phyloP scores from a whole-genome alignment of 1,140 invertebrate genomes.

The Pissodes strobi region DNA sequence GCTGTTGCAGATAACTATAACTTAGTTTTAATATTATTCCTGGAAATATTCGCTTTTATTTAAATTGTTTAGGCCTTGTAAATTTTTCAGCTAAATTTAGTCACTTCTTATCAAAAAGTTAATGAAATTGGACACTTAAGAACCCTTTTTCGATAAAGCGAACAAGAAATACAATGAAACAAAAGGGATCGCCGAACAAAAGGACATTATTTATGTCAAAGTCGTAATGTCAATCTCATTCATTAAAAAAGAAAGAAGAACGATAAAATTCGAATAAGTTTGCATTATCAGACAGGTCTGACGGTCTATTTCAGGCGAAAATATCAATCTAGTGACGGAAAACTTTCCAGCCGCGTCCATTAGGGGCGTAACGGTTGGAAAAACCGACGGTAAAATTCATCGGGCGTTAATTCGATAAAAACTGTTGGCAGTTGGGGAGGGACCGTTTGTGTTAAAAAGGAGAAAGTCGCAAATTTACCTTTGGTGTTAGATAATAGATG shows the following conservation, averaged over 20 bases:
- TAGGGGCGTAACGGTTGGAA: slow-evolving; percentile 15
- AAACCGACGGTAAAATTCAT: slow-evolving; percentile 17
- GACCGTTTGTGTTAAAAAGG: no score
- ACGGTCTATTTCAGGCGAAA: not conserved
- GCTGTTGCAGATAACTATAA: no score
- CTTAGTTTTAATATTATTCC: no score
- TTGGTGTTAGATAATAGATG: no score
- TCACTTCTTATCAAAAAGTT: not conserved
- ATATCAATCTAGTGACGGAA: slow-evolving; percentile 6
- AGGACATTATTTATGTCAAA: slow-evolving; percentile 7
- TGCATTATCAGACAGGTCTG: not conserved
- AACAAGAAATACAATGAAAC: not conserved
- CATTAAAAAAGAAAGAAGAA: not conserved
- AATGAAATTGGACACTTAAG: not conserved
- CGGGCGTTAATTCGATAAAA: slow-evolving; percentile 25
- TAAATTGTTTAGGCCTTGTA: no score
- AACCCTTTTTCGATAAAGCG: not conserved
- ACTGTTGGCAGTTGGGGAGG: not conserved
- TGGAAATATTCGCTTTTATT: no score
- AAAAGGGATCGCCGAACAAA: not conserved
- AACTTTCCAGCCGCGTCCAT: slow-evolving; percentile 17
- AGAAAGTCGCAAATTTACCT: no score
- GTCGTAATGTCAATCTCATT: not conserved
- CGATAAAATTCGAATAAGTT: slow-evolving; percentile 2
- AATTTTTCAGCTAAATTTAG: no score